These are phyloP conservation scores for Sigmodon hispidus DNA, from an alignment of 2,113 vertebrate species.

Conservation along the genomic window DNA sequence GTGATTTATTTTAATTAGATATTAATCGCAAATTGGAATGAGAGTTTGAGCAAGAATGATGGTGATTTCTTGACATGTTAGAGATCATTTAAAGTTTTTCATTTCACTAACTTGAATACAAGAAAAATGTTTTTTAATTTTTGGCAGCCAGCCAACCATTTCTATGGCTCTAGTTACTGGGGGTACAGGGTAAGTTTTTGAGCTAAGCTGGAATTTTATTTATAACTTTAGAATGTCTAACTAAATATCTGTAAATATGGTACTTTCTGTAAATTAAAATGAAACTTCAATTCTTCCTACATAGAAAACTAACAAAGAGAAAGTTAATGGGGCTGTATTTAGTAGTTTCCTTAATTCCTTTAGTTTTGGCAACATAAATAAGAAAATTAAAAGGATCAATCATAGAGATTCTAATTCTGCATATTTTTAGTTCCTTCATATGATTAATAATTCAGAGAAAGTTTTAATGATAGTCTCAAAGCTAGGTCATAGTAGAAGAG, in stretches of 20 bases:
- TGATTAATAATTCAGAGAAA: constrained; percentile 33
- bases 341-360: neutral
- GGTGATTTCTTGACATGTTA: neutral
- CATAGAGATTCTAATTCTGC: constrained; percentile 26
- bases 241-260: constrained; percentile 3
- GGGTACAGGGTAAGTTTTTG: neutral
- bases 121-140: constrained; percentile 35
- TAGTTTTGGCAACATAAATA: constrained; percentile 6
- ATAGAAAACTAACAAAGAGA: constrained; percentile 13
- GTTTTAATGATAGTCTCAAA: constrained; percentile 36
- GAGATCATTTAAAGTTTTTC: constrained; percentile 42
- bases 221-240: constrained; percentile 50
- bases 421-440: neutral
- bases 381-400: constrained; percentile 1
- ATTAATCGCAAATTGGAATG: neutral
- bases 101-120: constrained; percentile 23
- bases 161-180: constrained; percentile 32
- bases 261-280: constrained; percentile 37
- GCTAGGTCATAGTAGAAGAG: neutral
- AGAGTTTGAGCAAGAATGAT: neutral
- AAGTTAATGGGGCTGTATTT: neutral
- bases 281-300: neutral
- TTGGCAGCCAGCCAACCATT: constrained; percentile 7
- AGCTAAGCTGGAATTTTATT: constrained; percentile 60
- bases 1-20: constrained; percentile 18